Base-by-base conservation (phyloP, 2,797 vertebrate genomes). In the Lemur catta region DNA sequence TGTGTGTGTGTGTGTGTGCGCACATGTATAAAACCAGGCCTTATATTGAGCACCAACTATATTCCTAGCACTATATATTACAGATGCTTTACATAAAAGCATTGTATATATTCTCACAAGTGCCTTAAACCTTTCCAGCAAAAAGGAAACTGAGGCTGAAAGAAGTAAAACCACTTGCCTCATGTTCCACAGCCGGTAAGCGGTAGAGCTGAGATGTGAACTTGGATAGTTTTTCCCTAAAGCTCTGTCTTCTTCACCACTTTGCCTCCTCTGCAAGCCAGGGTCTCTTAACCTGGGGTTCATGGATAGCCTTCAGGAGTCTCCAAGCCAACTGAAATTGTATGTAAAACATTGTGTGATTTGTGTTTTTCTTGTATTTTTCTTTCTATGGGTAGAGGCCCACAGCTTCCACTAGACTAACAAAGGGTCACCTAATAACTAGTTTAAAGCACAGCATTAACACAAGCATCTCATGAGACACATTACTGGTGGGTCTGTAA, bases 101-200 rank as follows among this genome's bases (percentile, higher is more conserved):
- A 69, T 28, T 14, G 4, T 2, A 4, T 81, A 12, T 52, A 57
- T 41, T 43, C 52, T 93, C 24, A 41, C 48, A 88, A 59, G 26
- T 38, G 3, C 12, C 43, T 46, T 69, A 13, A 18, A 48, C 17
- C 20, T 89, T 67, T 87, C 71, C n/a, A 94, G 92, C 65, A 59
- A 79, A 92, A 86, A 93, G 13, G 79, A 96, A 96, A 93, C 18
- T 8, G 18, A 95, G 63, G 35, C n/a, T 81, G 30, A 11, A 93
- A 84, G 82, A 93, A 84, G 30, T n/a, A 11, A 74, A 81, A 81
- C 15, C 20, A 65, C 4, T 65, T 61, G 2, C 20, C 78, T 52
- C 22, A 20, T 52, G 50, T 74, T 81, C n/a, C 48, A 63, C 7
- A 88, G 18, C 30, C 7, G 7, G 38, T 87, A 67, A 59, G 57